These are phyloP conservation scores for Microcebus murinus DNA, from an alignment of 2,113 vertebrate genomes.

Conservation along the genomic window DNA sequence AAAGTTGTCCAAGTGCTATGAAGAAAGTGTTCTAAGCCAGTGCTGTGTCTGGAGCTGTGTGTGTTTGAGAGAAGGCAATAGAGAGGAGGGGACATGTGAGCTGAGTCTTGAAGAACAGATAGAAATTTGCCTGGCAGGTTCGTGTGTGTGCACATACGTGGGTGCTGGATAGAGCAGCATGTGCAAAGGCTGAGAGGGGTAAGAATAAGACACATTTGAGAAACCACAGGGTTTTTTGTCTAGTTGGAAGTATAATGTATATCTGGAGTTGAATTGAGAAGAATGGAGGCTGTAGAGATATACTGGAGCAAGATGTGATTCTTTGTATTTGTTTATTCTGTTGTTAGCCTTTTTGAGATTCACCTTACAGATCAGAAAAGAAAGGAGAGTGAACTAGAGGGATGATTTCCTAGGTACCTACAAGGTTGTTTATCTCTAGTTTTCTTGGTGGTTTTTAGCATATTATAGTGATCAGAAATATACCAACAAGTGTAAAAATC, in stretches of 20 bases:
- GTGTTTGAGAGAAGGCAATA: background rate
- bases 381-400: background rate
- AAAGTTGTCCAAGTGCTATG: background rate
- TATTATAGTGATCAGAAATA: slow-evolving; percentile 1
- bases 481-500: background rate
- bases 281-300: background rate
- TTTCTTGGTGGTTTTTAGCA: background rate
- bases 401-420: background rate
- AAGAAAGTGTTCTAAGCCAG: background rate
- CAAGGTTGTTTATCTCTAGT: background rate
- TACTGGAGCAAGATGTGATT: background rate
- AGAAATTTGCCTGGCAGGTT: background rate
- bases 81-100: background rate
- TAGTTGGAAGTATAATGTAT: background rate
- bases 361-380: background rate
- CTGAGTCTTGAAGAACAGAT: background rate
- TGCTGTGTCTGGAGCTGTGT: background rate
- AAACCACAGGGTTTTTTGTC: background rate
- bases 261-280: background rate
- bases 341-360: background rate
- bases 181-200: background rate
- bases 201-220: background rate
- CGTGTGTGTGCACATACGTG: background rate
- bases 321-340: background rate
- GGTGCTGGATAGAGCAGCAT: background rate